Evolutionary conservation across 2,797 vertebrate species (phyloP).

Genomic region (Telmatherina bonti): DNA sequence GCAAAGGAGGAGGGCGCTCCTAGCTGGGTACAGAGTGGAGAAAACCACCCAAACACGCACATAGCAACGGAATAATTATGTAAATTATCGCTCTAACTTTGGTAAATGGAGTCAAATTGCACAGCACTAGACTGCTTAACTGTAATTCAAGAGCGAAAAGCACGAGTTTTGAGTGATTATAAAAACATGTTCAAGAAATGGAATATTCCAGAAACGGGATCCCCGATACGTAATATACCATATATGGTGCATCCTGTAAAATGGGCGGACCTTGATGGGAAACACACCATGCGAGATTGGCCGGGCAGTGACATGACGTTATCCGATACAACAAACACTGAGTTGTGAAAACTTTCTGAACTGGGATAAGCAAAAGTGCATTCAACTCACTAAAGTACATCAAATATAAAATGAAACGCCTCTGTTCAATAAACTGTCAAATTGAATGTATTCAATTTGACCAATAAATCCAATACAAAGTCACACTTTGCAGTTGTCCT

Average conservation of each 20-base stretch:
- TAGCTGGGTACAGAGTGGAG: not conserved
- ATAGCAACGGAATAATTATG: slow-evolving; percentile 14
- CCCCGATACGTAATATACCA: slow-evolving; percentile 95
- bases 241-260: slow-evolving; percentile 97
- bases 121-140: accelerated
- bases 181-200: slow-evolving; percentile 48
- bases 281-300: slow-evolving; percentile 66
- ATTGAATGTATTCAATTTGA: not conserved
- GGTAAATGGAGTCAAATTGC: accelerated
- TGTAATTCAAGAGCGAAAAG: not conserved
- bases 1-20: not conserved
- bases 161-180: not conserved
- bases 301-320: slow-evolving; percentile 67
- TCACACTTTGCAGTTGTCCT: not conserved
- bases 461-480: not conserved
- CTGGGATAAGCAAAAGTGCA: slow-evolving; percentile 49
- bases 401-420: slow-evolving; percentile 22
- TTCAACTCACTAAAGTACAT: slow-evolving; percentile 29
- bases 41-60: slow-evolving; percentile 40
- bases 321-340: slow-evolving; percentile 77
- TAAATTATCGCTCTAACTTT: accelerated
- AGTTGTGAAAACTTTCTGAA: slow-evolving; percentile 62
- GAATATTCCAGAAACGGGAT: slow-evolving; percentile 86
- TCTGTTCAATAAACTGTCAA: too few relatives aligned
- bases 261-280: slow-evolving; percentile 82